phyloP scores from a whole-genome alignment of 35 echinoderm and acorn worm genomes.

The Lytechinus pictus region DNA sequence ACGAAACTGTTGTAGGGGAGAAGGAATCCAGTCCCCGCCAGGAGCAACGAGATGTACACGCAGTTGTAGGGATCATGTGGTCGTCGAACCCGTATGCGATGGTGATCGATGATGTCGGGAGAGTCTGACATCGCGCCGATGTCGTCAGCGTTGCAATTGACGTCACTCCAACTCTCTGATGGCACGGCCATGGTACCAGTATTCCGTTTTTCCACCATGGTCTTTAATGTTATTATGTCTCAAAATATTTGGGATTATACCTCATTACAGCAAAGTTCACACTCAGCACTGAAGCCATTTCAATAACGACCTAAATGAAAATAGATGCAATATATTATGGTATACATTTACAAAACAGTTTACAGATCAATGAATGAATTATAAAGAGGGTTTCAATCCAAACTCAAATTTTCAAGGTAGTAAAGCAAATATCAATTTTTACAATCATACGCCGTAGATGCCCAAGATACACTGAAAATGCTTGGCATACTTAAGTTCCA shows the following conservation, averaged over 20 bases:
- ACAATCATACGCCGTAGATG: too few species aligned
- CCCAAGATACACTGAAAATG: too few species aligned
- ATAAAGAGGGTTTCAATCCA: too few species aligned
- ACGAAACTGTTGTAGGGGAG: slow-evolving; percentile 89
- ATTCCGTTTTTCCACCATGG: neutral
- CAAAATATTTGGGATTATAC: neutral
- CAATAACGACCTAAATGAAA: neutral
- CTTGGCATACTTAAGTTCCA: too few species aligned
- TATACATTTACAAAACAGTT: too few species aligned
- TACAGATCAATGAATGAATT: too few species aligned
- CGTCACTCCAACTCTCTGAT: neutral
- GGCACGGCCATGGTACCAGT: neutral
- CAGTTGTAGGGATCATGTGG: slow-evolving; percentile 64
- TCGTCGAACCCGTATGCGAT: slow-evolving; percentile 53
- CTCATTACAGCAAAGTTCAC: neutral
- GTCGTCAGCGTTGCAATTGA: neutral
- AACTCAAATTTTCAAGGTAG: too few species aligned
- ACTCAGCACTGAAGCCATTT: neutral
- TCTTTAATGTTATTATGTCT: neutral
- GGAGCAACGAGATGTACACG: slow-evolving; percentile 65
- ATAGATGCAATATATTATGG: too few species aligned
- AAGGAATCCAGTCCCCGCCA: slow-evolving; percentile 78
- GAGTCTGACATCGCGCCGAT: slow-evolving; percentile 30
- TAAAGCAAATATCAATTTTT: too few species aligned
- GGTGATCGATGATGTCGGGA: neutral